Base-by-base conservation (phyloP, 2,113 vertebrate genomes). In the Xerus inauris region DNA sequence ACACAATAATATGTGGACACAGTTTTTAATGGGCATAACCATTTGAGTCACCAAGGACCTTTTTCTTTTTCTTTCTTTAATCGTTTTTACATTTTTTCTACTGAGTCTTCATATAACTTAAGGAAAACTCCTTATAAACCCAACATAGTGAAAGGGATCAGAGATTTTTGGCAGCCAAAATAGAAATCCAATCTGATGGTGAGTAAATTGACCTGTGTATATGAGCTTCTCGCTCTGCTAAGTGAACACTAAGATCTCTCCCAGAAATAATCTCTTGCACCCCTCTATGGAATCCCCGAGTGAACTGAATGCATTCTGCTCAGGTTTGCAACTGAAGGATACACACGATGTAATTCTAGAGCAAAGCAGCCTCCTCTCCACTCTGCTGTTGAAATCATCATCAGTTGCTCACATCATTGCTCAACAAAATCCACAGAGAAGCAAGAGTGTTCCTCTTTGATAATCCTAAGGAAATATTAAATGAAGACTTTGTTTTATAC, bases 391-490 rank as follows among this genome's bases (percentile, higher is more conserved):
- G 5, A 83, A 80, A 89, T 86, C 17, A 8, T 51, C 64, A 13
- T 11, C 88, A 69, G 38, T 69, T 71, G 42, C 16, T 3, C 3
- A 40, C 5, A 49, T 22, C 12, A 47, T 1, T 22, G 40, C n/a
- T 94, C 8, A 80, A 17, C 4, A 81, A 38, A 9, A 69, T 22
- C 80, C 69, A 47, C 26, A 35, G 14, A 12, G 67, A 88, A 88
- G 38, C 20, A 45, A 45, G 19, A 35, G 35, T n/a, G 10, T 38
- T 8, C 1, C 20, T 87, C 40, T 89, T 87, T n/a, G 77, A 45
- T 69, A 30, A 42, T 49, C 32, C 64, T 62, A 80, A 67, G 75
- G 67, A 95, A 73, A 89, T n/a, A 80, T 24, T 71, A 81, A 95
- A 54, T 51, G 28, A 73, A 93, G 32, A 54, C 54, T 49, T 77